Evolutionary conservation across 2,888 invertebrate species (phyloP).

Genomic region (Drosophila ochracea): DNA sequence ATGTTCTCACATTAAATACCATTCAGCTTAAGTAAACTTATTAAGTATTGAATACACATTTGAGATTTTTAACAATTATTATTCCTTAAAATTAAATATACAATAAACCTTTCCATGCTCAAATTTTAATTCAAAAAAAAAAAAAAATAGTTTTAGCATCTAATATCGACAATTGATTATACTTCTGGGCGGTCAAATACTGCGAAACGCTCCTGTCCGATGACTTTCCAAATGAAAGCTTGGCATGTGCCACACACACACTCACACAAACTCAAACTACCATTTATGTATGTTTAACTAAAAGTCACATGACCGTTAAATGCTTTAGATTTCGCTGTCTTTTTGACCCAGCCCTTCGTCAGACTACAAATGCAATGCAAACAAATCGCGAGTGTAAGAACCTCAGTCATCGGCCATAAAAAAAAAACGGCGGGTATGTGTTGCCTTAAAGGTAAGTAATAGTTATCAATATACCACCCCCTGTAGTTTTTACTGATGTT

Average conservation of each 20-base stretch:
- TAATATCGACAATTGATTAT: not conserved
- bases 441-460: conserved; percentile 48
- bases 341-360: conserved; percentile 20
- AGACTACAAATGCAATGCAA: conserved; percentile 67
- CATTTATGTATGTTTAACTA: conserved; percentile 12
- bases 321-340: conserved; percentile 49
- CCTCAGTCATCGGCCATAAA: conserved; percentile 61
- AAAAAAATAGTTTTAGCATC: not conserved
- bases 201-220: conserved; percentile 50
- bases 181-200: not conserved
- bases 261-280: conserved; percentile 2
- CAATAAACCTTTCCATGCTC: not conserved
- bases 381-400: conserved; percentile 56
- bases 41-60: not conserved
- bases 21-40: not conserved
- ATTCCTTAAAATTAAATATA: not conserved
- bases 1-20: not conserved
- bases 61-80: not conserved
- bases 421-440: conserved; percentile 33
- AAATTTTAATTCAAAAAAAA: not conserved
- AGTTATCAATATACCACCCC: conserved; percentile 52
- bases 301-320: conserved; percentile 62
- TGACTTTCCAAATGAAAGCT: conserved; percentile 56
- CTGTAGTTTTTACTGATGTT: conserved; percentile 26
- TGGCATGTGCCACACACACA: conserved; percentile 15